Percentiles rank a stretch among this genome's conserved stretches.
Conservation (phyloP, 2,888 invertebrate species). For the Lamellibrachia columna region DNA sequence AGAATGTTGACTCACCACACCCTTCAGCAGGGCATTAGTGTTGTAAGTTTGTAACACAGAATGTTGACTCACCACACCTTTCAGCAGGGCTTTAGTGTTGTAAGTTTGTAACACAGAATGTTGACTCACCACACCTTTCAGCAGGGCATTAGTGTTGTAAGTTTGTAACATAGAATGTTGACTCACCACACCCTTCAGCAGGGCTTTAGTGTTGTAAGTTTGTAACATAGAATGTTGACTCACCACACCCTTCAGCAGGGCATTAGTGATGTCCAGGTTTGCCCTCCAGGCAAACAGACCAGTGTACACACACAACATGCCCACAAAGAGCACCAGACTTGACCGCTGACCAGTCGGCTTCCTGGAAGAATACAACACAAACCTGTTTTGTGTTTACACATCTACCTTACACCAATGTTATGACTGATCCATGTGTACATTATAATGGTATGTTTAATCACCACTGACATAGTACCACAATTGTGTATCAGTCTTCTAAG, state of each 20-base stretch:
- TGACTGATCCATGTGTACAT: too few relatives aligned
- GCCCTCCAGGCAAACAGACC: constrained; percentile 61
- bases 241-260: constrained; percentile 59
- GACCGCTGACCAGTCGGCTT: constrained; percentile 20
- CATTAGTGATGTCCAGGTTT: constrained; percentile 56
- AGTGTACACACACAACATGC: constrained; percentile 50
- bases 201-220: background rate
- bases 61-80: background rate
- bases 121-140: background rate
- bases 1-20: background rate
- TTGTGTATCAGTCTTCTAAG: too few relatives aligned
- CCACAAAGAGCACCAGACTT: constrained; percentile 37
- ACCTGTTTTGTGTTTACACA: too few relatives aligned
- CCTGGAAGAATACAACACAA: background rate
- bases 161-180: background rate
- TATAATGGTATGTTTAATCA: too few relatives aligned
- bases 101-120: too few relatives aligned
- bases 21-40: background rate
- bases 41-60: background rate
- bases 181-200: background rate
- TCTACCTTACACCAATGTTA: too few relatives aligned
- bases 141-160: background rate
- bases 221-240: constrained; percentile 32
- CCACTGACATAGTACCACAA: too few relatives aligned
- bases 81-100: background rate